Conservation (phyloP, 2,888 invertebrate species). For the Neoascia interrupta region DNA sequence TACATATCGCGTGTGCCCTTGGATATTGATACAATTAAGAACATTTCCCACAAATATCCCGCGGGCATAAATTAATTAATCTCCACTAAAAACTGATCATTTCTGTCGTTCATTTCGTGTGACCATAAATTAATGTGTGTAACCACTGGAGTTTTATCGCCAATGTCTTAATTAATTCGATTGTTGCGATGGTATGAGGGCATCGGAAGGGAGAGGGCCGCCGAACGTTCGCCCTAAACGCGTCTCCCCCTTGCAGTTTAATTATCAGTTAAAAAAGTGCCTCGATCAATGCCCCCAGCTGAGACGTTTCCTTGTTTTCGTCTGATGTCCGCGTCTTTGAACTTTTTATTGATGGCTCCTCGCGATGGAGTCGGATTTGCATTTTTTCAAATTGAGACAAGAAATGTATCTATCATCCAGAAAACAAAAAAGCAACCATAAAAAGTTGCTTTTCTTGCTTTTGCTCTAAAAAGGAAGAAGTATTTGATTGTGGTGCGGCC, state of each 20-base stretch:
- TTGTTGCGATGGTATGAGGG: slow-evolving; percentile 4
- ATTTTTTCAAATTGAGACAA: slow-evolving; percentile 40
- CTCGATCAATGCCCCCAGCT: slow-evolving; percentile 45
- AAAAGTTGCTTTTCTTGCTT: slow-evolving; percentile 18
- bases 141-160: slow-evolving; percentile 57
- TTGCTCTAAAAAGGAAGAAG: not conserved
- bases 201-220: not conserved
- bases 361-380: slow-evolving; percentile 36
- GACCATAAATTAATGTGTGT: slow-evolving; percentile 59
- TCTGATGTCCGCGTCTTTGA: slow-evolving; percentile 39
- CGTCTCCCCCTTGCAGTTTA: slow-evolving; percentile 20
- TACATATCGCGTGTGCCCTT: slow-evolving; percentile 33
- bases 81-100: slow-evolving; percentile 58
- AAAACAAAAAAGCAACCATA: slow-evolving; percentile 29
- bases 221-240: not conserved
- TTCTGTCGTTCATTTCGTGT: slow-evolving; percentile 45
- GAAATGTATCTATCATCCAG: slow-evolving; percentile 36
- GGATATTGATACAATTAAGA: slow-evolving; percentile 40
- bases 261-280: slow-evolving; percentile 25
- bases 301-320: slow-evolving; percentile 31
- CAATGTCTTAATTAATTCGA: slow-evolving; percentile 67
- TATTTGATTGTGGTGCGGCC: too few species aligned
- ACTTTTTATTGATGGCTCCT: slow-evolving; percentile 27
- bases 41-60: slow-evolving; percentile 45
- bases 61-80: slow-evolving; percentile 64